Base-by-base conservation (phyloP, 2,113 vertebrate species). In the Cebus imitator region DNA sequence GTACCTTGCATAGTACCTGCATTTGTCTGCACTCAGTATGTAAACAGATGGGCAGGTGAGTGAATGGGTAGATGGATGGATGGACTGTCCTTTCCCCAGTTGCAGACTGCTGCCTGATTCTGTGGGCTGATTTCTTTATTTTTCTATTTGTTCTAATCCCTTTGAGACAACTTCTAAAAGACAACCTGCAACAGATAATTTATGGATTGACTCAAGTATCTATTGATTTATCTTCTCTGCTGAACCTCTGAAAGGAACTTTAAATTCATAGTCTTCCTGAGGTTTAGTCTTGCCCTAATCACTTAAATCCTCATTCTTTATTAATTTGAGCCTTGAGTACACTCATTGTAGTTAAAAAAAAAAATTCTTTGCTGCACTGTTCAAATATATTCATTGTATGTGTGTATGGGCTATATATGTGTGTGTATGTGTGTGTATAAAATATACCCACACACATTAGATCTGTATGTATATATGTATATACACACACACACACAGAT, bases 151-250 rank as follows among this genome's bases (percentile, higher is more conserved):
- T 78, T 87, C 30, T 18, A 91, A 81, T 90, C 35, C 45, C 30
- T 91, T 73, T 70, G 52, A 66, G 27, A 21, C 52, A 94, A 72
- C 55, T 89, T 95, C 48, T 97, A 61, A 87, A 80, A 96, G 89
- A 96, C 45, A 93, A 85, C 16, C 21, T 83, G 25, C 52, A 43
- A n/a, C 64, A 82, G 73, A 85, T 96, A 86, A 96, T 86, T 91
- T 95, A 91, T 91, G 82, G 66, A 85, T 94, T 94, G 82, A 93
- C 48, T 90, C 90, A 90, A 82, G 45, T 81, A 75, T 37, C 52
- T 93, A 96, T 75, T 88, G 94, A 96, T 96, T 93, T 82, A 95
- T 89, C 48, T 89, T 96, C 30, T 79, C 78, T 40, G 37, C 48
- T 73, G 86, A 91, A 70, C 18, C 45, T 91, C 86, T 86, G 73